Evolutionary conservation across 2,888 invertebrate species (phyloP).

Genomic region (Iselma pallidipennis): DNA sequence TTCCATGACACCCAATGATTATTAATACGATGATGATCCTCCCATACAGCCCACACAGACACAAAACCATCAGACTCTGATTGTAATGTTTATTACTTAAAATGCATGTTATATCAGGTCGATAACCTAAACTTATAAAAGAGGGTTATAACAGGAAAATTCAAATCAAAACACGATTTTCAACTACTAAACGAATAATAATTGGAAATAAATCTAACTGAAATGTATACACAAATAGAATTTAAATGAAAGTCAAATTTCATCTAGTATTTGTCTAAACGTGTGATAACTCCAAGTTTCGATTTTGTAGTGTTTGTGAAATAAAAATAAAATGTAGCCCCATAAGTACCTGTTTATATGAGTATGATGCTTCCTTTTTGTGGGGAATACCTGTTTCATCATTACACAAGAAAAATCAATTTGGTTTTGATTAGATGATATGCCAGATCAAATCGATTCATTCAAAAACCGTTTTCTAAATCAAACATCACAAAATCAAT

Average conservation of each 20-base stretch:
- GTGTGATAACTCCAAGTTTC: too few species aligned
- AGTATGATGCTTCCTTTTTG: too few species aligned
- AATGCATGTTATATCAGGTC: conserved; percentile 18
- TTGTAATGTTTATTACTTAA: conserved; percentile 20
- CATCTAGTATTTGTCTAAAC: too few species aligned
- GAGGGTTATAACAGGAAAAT: not conserved
- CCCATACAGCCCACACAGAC: conserved; percentile 30
- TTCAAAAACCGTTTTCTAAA: not conserved
- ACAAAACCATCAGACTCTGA: conserved; percentile 18
- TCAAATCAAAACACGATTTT: not conserved
- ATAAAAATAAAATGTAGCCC: too few species aligned
- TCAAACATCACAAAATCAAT: not conserved
- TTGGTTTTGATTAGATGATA: conserved; percentile 1
- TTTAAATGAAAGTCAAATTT: not conserved
- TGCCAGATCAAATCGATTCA: not conserved
- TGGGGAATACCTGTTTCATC: not conserved
- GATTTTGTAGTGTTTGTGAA: too few species aligned
- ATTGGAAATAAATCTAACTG: not conserved
- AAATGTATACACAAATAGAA: not conserved
- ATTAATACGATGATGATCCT: conserved; percentile 32
- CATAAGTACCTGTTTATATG: too few species aligned
- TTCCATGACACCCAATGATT: conserved; percentile 43
- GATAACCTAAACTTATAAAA: conserved; percentile 14
- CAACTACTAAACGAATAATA: not conserved
- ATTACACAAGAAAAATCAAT: not conserved